Base-by-base conservation (phyloP, 2,113 vertebrate species). In the Leptocoma aspasia region DNA sequence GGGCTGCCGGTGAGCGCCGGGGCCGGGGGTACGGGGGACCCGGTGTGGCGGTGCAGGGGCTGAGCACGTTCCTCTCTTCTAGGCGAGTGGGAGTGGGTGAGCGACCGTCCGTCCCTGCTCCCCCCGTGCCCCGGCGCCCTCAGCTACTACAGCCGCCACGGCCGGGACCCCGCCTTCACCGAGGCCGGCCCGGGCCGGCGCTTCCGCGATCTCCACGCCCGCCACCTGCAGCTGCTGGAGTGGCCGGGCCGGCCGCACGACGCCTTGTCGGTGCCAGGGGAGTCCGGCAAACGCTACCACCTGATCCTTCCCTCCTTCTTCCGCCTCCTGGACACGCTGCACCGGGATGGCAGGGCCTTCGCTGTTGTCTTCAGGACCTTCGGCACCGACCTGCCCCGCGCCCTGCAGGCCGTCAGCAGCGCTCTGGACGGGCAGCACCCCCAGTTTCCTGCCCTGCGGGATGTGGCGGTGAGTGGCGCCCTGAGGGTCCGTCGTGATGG, bases 41-140 rank as follows among this genome's bases (percentile, higher is more conserved):
- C n/a, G 12, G 27, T 65, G 52, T 52, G 44, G 35, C 11, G 37
- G 45, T 23, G 26, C 15, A 8, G 70, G 11, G 41, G 28, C 65
- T 82, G 75, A 94, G 31, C 52, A 1, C 11, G 18, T 27, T 52
- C 7, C 21, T 96, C 30, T 92, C 52, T 82, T 95, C 20, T 94
- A 99, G 99, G 99, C n/a, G 96, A 97, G 85, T 99, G 99, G 99
- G 98, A 98, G 65, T 99, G 99, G 98, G 85, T 98, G 75, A 98
- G 98, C 35, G 98, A 99, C 52, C 75, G 83, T 1, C 98, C 98
- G 10, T 99, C 99, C 10, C 94, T 99, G 64, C 64, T 87, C 2
- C 97, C 98, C 2, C 99, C 99, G 3, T 97, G 97, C 47, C 92
- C 96, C 14, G 98, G 92, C 1, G 98, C 98, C 23, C 94, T 98